Evolutionary conservation across 2,797 vertebrate species (phyloP).

Genomic region (Apodemus agrarius): DNA sequence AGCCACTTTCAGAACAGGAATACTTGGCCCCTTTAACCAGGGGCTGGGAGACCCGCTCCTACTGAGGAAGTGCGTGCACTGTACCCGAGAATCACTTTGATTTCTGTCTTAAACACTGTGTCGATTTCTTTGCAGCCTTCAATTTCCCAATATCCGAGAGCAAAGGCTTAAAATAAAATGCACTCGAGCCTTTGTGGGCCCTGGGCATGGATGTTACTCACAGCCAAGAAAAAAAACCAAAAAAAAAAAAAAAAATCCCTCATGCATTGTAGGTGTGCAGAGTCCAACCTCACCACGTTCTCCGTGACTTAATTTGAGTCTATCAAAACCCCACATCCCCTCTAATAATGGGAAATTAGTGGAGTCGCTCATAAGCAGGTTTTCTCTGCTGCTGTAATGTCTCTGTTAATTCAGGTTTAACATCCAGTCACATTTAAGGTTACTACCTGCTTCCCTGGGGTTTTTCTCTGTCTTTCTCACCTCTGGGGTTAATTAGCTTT

Average conservation of each 20-base stretch:
- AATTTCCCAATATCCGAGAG: not conserved
- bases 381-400: not conserved
- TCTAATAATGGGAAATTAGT: not conserved
- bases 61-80: fast-evolving
- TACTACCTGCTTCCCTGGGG: fast-evolving
- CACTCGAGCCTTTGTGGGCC: fast-evolving
- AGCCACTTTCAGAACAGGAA: not conserved
- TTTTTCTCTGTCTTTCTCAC: not conserved
- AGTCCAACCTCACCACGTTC: not conserved
- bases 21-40: not conserved
- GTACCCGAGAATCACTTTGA: not conserved
- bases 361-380: not conserved
- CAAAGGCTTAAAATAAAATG: not conserved
- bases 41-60: not conserved
- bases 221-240: not conserved
- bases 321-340: not conserved
- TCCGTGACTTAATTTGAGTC: not conserved
- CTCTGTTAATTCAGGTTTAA: not conserved
- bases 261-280: not conserved
- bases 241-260: not conserved
- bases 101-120: not conserved
- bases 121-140: not conserved
- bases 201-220: not conserved
- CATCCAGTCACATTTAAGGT: not conserved
- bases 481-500: no score